Evolutionary conservation across 1,140 invertebrate species (phyloP), one percentile per base, ranked within the genome.

Genomic region (Ridgeia piscesae): DNA sequence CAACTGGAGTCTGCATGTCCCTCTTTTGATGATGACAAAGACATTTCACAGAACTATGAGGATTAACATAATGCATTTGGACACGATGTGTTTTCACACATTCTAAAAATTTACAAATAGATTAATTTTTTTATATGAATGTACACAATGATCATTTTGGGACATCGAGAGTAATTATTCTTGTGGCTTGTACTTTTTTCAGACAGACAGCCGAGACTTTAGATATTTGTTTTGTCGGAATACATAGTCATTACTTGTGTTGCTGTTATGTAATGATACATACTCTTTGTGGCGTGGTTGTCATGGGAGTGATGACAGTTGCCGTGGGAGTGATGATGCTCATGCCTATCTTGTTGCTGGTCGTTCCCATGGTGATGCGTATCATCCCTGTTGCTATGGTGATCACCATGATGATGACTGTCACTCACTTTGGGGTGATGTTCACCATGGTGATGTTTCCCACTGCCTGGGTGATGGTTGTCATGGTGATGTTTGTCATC

Each of bases 361-460:
- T 89, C 34, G 42, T 92, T n/a, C 89, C 48, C 33, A 91, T 93
- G 89, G 42, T 92, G 33, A 91, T 92, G 91, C 34, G 88, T 9
- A 34, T 93, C 91, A 21, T 58, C 33, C 91, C 35, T 21, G 27
- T 17, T 77, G 58, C 58, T 77, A 77, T 77, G 58, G 31, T 17
- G 50, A 35, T 93, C 31, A 35, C 50, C 21, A 33, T 92, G 48
- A 33, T 93, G 92, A 91, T 92, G 92, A 42, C 48, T 88, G 17
- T 92, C 27, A 33, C 88, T 91, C 77, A 92, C 92, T 17, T 92
- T 89, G n/a, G 35, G 31, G 34, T 93, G 89, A 35, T 90, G 89
- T 35, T 93, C 48, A 27, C 93, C 90, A 89, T 89, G 35, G 89
- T 93, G 93, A 33, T 93, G 91, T 50, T 93, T 34, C 14, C 91